Percentiles rank a stretch among this genome's conserved stretches.
Evolutionary conservation across 2,113 vertebrate genomes (phyloP).

Genomic region (Saiga tatarica): DNA sequence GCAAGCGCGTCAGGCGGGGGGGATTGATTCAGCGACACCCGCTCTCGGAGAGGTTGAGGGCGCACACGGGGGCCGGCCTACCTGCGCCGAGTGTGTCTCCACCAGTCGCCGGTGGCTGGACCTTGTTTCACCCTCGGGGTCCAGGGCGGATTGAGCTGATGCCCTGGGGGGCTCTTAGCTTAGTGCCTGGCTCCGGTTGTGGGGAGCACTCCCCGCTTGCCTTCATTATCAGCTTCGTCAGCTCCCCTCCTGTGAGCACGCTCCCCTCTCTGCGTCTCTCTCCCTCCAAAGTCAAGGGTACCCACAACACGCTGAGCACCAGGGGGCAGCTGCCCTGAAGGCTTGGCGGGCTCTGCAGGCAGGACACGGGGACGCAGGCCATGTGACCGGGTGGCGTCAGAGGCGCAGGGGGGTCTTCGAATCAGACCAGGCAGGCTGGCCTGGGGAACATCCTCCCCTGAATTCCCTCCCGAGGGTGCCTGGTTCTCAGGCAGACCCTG

Average conservation of each 20-base stretch:
- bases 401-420: not conserved
- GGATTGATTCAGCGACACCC: rapidly evolving
- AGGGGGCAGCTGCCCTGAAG: not conserved
- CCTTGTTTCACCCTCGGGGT: not conserved
- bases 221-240: not conserved
- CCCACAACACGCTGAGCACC: rapidly evolving
- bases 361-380: rapidly evolving
- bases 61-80: rapidly evolving
- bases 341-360: not conserved
- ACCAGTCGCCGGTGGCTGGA: not conserved
- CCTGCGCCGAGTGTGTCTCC: not conserved
- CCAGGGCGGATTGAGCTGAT: not conserved
- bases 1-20: not conserved
- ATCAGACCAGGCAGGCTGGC: not conserved
- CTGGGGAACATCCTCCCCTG: rapidly evolving
- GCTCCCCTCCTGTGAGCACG: not conserved
- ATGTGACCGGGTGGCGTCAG: rapidly evolving
- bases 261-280: not conserved
- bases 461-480: too few relatives aligned
- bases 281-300: not conserved
- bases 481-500: not conserved
- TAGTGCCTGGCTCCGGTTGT: not conserved
- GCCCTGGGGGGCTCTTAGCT: not conserved
- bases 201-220: not conserved
- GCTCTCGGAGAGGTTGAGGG: not conserved